phyloP scores from a whole-genome alignment of 2,888 invertebrate species.

The Agonopterix alstromeriana region DNA sequence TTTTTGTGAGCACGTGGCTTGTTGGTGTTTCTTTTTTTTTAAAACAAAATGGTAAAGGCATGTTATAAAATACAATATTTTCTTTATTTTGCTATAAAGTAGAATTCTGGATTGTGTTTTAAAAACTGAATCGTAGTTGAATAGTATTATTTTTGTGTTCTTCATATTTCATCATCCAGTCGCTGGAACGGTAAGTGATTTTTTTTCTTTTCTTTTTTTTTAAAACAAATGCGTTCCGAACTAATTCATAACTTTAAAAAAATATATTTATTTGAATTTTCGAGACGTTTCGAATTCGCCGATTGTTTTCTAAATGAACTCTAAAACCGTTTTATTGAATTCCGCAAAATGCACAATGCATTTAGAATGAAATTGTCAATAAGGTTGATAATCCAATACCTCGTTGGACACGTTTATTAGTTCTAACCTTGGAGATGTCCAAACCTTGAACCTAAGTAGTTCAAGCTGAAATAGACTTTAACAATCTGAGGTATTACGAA shows the following conservation, averaged over 20 bases:
- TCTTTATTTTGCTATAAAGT: conserved; percentile 52
- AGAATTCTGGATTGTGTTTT: conserved; percentile 12
- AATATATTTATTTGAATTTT: too few relatives aligned
- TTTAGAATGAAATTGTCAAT: too few relatives aligned
- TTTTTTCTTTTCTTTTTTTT: background rate
- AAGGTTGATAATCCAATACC: too few relatives aligned
- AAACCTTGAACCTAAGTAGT: too few relatives aligned
- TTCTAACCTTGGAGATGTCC: too few relatives aligned
- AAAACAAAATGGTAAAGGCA: conserved; percentile 41
- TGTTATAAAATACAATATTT: conserved; percentile 37
- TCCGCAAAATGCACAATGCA: too few relatives aligned
- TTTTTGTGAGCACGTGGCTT: conserved; percentile 25
- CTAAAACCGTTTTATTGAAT: too few relatives aligned
- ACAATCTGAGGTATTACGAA: too few relatives aligned
- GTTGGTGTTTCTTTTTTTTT: conserved; percentile 12
- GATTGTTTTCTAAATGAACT: too few relatives aligned
- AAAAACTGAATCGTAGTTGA: background rate
- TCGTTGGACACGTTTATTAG: too few relatives aligned
- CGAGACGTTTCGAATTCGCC: too few relatives aligned
- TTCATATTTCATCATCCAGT: background rate
- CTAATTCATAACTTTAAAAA: background rate
- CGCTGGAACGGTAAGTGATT: background rate
- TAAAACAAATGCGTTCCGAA: background rate
- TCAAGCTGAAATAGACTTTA: too few relatives aligned
- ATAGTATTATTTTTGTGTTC: background rate